Base-by-base conservation (phyloP, 2,888 invertebrate species). In the Dyspetes luteomarginatus region DNA sequence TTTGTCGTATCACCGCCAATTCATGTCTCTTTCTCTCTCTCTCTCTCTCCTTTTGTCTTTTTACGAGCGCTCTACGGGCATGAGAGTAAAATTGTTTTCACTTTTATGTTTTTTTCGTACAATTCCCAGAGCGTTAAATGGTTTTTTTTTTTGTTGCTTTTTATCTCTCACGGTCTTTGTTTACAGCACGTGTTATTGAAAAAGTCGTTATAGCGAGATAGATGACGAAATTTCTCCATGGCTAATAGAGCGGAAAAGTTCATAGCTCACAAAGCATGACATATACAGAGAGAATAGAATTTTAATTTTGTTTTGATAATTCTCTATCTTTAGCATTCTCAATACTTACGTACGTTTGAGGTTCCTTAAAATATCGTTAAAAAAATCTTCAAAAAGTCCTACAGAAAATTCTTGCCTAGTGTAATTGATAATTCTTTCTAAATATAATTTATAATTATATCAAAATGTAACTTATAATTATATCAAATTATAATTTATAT, bases 61-160 rank as follows among this genome's bases (percentile, higher is more conserved):
- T n/a, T n/a, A n/a, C n/a, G n/a, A n/a, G n/a, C n/a, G n/a, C n/a
- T n/a, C n/a, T 43, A 43, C 52, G 24, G 9, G 22, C 52, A 36
- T 9, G 36, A 12, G 36, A 36, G 9, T 36, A 12, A 12, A 24
- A 68, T 55, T 41, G 41, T 41, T 55, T 41, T 7, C 24, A 4
- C 24, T 55, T 68, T 26, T 52, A 41, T 30, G 7, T 30, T 58
- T 41, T 64, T 48, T 48, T 52, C 28, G 19, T 52, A 52, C 9
- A 9, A 52, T 19, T 12, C 3, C 50, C 7, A 5, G 41, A 5
- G 24, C n/a, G 15, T 28, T 22, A 22, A 30, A 67, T 50, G n/a
- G 30, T 3, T 24, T 15, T 19, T 15, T 26, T 45, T 15, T 4
- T 12, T 15, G n/a, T 56, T 56, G 12, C 17, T 48, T 15, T 5